A percentile compares a stretch with the other conserved stretches of the same genome.
These are phyloP conservation scores for Montipora sp. DNA, from an alignment of 64 coral and sea anemone genomes.

Conservation along the genomic window DNA sequence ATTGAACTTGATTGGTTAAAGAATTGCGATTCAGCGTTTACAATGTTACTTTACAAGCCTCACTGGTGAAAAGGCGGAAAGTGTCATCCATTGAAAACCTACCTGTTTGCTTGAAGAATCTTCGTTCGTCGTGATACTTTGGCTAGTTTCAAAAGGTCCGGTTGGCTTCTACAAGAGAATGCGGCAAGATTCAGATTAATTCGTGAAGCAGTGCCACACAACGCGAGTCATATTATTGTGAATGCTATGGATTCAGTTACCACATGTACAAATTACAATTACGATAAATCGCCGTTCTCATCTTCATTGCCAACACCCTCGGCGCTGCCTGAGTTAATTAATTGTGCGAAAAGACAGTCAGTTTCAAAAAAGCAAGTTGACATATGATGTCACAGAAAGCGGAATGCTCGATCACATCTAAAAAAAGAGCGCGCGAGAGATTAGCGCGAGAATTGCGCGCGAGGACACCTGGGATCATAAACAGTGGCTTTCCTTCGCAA, in stretches of 20 bases:
- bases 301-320: too few species aligned
- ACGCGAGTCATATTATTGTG: neutral
- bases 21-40: too few species aligned
- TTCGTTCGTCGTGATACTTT: constrained; percentile 6
- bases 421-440: neutral
- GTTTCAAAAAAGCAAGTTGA: neutral
- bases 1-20: too few species aligned
- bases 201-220: neutral
- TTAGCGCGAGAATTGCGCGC: too few species aligned
- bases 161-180: constrained; percentile 11
- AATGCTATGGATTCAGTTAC: neutral
- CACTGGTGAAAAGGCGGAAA: neutral
- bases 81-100: neutral
- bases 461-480: too few species aligned
- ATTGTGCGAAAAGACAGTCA: neutral
- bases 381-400: neutral
- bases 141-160: neutral
- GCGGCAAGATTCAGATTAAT: too few species aligned
- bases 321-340: neutral
- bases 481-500: neutral
- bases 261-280: too few species aligned
- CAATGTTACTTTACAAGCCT: too few species aligned
- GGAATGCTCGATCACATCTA: neutral
- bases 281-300: too few species aligned
- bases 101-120: constrained; percentile 12